phyloP scores from a whole-genome alignment of 30 jellyfish, hydroid and myxozoan genomes.

The Turritopsis rubra region DNA sequence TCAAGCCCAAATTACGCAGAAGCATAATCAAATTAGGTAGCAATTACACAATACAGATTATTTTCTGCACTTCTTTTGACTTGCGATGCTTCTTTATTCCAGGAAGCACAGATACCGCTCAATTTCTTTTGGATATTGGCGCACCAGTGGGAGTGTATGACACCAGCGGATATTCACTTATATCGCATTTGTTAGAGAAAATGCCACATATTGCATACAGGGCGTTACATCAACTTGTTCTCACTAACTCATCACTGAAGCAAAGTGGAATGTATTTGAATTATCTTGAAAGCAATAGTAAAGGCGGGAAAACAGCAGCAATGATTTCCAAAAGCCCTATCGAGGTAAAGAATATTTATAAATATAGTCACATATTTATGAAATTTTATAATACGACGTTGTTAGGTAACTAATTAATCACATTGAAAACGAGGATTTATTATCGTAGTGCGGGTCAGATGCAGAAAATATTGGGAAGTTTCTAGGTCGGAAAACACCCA shows the following conservation, averaged over 20 bases:
- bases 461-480: no score
- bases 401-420: no score
- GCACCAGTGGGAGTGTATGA: slow-evolving; percentile 82
- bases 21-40: no score
- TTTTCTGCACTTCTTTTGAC: no score
- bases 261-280: slow-evolving; percentile 39
- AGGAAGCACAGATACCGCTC: slow-evolving; percentile 79
- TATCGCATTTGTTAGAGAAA: slow-evolving; percentile 72
- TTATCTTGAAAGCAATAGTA: slow-evolving; percentile 48
- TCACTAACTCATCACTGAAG: slow-evolving; percentile 49
- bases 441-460: no score
- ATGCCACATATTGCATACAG: slow-evolving; percentile 79
- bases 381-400: no score
- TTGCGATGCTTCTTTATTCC: no score
- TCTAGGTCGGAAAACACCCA: no score
- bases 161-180: slow-evolving; percentile 52
- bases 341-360: slow-evolving; percentile 85
- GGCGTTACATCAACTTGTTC: slow-evolving; percentile 61
- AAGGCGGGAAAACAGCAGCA: slow-evolving; percentile 21
- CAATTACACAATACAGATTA: no score
- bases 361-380: no score
- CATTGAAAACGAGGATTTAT: no score
- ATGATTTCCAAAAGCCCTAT: slow-evolving; percentile 49
- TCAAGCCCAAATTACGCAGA: no score
- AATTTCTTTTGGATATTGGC: slow-evolving; percentile 58